Conservation (phyloP, 2,113 vertebrate species). For the Malurus melanocephalus region DNA sequence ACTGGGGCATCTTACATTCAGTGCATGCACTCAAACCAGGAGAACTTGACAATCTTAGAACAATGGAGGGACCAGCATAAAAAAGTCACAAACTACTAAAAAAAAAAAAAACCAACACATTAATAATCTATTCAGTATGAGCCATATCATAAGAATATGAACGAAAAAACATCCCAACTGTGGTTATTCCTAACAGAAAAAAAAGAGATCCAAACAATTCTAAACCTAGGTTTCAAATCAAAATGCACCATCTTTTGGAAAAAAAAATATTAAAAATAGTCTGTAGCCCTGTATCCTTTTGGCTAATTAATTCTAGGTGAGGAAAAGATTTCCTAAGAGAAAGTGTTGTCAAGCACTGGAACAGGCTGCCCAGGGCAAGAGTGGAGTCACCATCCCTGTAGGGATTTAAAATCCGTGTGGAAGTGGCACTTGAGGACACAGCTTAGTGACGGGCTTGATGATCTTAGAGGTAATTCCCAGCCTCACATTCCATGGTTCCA, state of each 20-base stretch:
- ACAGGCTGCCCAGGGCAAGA: not conserved
- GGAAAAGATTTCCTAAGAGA: not conserved
- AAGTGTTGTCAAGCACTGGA: not conserved
- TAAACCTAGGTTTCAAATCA: fast-evolving
- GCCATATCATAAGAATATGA: not conserved
- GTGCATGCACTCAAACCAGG: not conserved
- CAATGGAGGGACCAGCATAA: not conserved
- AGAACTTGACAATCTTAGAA: not conserved
- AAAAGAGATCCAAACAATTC: not conserved
- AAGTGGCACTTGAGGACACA: not conserved
- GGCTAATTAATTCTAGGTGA: not conserved
- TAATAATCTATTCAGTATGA: not conserved
- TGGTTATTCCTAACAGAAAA: not conserved
- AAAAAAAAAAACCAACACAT: not conserved
- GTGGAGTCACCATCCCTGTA: not conserved
- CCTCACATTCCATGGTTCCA: not conserved
- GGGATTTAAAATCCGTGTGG: not conserved
- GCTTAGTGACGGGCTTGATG: not conserved
- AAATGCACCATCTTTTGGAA: not conserved
- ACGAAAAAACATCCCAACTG: not conserved
- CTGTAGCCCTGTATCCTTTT: not conserved
- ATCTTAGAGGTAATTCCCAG: not conserved
- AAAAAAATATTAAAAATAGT: not conserved
- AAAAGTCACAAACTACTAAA: not conserved
- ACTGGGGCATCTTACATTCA: fast-evolving